Base-by-base conservation (phyloP, 2,888 invertebrate species). In the Poecilus cupreus region DNA sequence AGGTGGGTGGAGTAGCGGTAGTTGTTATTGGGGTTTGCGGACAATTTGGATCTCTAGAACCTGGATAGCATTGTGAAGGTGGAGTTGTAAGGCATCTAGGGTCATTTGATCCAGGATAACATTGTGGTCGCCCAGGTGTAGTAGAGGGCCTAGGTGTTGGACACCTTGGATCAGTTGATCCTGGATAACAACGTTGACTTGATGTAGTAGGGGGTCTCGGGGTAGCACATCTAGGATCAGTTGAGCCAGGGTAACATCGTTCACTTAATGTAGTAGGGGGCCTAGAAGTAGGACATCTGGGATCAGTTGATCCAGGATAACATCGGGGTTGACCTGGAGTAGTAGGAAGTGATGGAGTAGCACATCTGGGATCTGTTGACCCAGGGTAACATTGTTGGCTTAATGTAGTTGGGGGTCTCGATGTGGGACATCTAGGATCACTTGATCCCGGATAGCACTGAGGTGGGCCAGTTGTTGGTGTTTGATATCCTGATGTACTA, bases 381-480 rank as follows among this genome's bases (percentile, higher is more conserved):
- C 89, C 88, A 0, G 88, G 88, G 68, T 82, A 85, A 82, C 46
- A 80, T 1, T 68, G 51, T 20, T 16, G 51, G n/a, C 46, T n/a
- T 3, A 6, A 1, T 49, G 46, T 49, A 16, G 46, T 49, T 49
- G 46, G n/a, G 57, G 3, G 26, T 26, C 26, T 20, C 18, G 86
- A 84, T 0, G 84, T 83, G 20, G 84, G 85, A 83, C 87, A 87
- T 79, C 87, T 39, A 83, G 88, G 83, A 85, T 88, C 87, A 6
- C 82, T 84, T 4, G 86, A 86, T 8, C 87, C 87, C 0, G 87
- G 86, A 57, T 85, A 87, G 78, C 87, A 87, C 20, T 13, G 86
- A 3, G 8, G 51, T 18, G 20, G 13, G 1, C 2, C 3, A 1
- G 18, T 51, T 51, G 43, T 51, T 16, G 16, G 18, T 18, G 43